Percentiles rank a stretch among this genome's conserved stretches.
Conservation (phyloP, 2,113 vertebrate genomes). For the Phaethornis superciliosus region DNA sequence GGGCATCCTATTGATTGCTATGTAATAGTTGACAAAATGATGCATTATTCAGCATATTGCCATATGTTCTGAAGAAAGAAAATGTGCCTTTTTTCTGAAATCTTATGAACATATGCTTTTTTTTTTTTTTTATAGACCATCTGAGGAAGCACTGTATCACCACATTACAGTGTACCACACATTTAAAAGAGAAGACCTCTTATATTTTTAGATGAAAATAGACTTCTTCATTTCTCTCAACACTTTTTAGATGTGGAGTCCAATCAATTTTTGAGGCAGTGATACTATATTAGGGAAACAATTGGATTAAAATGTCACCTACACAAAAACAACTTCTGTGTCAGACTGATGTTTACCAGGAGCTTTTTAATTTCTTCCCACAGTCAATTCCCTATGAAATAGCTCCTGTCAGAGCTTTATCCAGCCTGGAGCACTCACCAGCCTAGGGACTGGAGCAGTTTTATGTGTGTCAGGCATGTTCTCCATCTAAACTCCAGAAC, state of each 20-base stretch:
- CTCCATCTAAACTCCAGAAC: not conserved
- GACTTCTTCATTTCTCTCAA: not conserved
- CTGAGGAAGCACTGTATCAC: not conserved
- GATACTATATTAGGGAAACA: not conserved
- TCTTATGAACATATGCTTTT: not conserved
- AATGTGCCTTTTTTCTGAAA: not conserved
- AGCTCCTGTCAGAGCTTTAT: not conserved
- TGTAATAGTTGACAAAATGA: constrained; percentile 56
- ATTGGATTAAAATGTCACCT: constrained; percentile 20
- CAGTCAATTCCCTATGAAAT: not conserved
- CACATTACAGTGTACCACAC: not conserved
- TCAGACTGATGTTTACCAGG: not conserved
- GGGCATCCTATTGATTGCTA: constrained; percentile 48
- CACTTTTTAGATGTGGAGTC: not conserved
- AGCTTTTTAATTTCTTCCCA: not conserved
- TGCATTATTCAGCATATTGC: constrained; percentile 63
- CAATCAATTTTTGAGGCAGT: not conserved
- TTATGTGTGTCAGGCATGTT: not conserved
- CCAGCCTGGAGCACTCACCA: not conserved
- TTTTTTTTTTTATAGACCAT: not conserved
- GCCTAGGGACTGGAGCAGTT: not conserved
- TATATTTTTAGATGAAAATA: not conserved
- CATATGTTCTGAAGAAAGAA: constrained; percentile 10
- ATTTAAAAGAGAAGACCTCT: not conserved
- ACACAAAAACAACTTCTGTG: constrained; percentile 6